These are phyloP conservation scores for Ameiurus melas DNA, from an alignment of 2,113 vertebrate species.

Conservation along the genomic window DNA sequence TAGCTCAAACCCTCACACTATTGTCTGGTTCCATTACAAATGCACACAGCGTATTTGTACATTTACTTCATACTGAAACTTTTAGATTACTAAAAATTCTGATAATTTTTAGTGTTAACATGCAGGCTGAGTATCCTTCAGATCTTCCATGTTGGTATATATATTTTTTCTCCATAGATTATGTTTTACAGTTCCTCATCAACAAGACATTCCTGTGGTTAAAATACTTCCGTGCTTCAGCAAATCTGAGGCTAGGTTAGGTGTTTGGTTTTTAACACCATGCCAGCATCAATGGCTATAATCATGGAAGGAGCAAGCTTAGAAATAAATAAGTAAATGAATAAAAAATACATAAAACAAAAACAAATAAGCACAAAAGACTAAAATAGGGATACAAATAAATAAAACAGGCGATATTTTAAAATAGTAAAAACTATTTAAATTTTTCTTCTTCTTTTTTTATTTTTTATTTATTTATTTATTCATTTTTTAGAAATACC, in stretches of 20 bases:
- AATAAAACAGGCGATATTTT: neutral
- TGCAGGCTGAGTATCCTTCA: neutral
- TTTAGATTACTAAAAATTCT: neutral
- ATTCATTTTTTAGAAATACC: too few relatives aligned
- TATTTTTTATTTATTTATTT: too few relatives aligned
- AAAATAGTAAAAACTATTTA: neutral
- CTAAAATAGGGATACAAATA: neutral
- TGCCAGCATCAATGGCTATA: neutral
- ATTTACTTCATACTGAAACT: neutral
- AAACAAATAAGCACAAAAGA: neutral
- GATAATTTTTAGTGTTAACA: neutral
- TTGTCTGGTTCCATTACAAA: neutral
- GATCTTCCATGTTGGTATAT: constrained; percentile 5
- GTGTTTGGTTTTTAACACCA: neutral
- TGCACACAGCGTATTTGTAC: neutral
- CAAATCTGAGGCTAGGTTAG: neutral
- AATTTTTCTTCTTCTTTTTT: too few relatives aligned
- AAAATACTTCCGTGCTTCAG: constrained; percentile 46
- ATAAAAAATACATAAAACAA: neutral
- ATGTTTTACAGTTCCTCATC: constrained; percentile 42
- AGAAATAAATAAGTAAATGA: neutral
- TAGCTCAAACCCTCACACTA: neutral
- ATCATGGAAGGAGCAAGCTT: neutral
- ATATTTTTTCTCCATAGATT: constrained; percentile 53
- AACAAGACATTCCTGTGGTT: constrained; percentile 58